Evolutionary conservation across 2,888 invertebrate genomes (phyloP).

Genomic region (Plemyria rubiginata): DNA sequence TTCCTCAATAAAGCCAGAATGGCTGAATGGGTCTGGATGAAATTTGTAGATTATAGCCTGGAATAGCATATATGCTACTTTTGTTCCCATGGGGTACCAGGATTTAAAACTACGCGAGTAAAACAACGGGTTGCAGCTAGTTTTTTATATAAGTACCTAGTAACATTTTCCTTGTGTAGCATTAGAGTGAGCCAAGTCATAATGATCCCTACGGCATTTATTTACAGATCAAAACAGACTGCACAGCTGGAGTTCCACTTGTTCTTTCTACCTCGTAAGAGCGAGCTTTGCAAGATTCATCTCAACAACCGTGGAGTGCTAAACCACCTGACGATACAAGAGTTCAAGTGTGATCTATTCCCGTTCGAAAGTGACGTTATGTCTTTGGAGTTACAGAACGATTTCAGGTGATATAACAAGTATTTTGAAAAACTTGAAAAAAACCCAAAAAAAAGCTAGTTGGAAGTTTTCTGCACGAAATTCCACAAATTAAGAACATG

Average conservation of each 20-base stretch:
- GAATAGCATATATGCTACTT: too few relatives aligned
- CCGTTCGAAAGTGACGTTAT: constrained; percentile 96
- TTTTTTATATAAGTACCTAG: too few relatives aligned
- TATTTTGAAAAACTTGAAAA: neutral
- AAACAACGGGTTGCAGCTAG: too few relatives aligned
- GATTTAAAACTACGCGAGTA: too few relatives aligned
- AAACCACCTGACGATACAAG: constrained; percentile 90
- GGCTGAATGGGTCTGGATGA: too few relatives aligned
- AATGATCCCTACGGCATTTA: neutral
- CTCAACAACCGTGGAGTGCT: constrained; percentile 93
- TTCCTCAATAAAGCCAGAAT: too few relatives aligned
- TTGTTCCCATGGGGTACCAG: too few relatives aligned
- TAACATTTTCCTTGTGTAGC: too few relatives aligned
- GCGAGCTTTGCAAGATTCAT: constrained; percentile 93
- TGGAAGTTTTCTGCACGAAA: too few relatives aligned
- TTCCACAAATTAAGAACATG: too few relatives aligned
- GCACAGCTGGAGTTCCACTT: constrained; percentile 91
- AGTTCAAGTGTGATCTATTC: constrained; percentile 94
- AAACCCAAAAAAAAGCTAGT: too few relatives aligned
- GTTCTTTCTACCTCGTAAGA: constrained; percentile 95
- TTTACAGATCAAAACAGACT: constrained; percentile 63
- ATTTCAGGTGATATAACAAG: constrained; percentile 86
- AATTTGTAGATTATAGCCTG: too few relatives aligned
- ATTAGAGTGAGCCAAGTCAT: neutral
- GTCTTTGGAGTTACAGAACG: constrained; percentile 94